Evolutionary conservation across 2,113 vertebrate genomes (phyloP), one percentile per base, ranked within the genome.

Genomic region (Poecilia latipinna): DNA sequence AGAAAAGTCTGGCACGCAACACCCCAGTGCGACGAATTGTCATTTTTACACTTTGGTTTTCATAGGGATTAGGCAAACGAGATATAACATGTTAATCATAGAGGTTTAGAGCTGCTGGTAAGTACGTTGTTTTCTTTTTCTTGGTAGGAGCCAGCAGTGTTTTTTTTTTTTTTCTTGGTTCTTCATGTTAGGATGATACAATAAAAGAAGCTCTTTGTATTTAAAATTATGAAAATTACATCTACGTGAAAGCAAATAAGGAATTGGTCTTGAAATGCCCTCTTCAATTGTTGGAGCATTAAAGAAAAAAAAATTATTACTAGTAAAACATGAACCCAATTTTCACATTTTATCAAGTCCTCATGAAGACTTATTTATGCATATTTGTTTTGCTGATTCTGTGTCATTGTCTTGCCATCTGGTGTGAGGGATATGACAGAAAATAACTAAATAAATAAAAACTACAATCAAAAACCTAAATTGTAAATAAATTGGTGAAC

Each of bases 41-140:
- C 29, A 48, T 71, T 61, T 35, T 6, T 26, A 76, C 64, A 67
- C 31, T 70, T 70, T 54, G 48, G 22, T 70, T 80, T 73, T 64
- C 61, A 57, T 24, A 17, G 17, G 32, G 44, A 72, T 72, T 68
- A 77, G 42, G 68, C 33, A 68, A 72, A 82, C 65, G 32, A 35
- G 64, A 76, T 57, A 28, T 44, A 72, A 72, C 65, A 32, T 68
- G 44, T 60, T 77, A 65, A 73, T 77, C 74, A 48, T 1, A 3
- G 65, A 61, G 44, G 32, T 73, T 77, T 62, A 75, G 54, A 80
- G 63, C 0, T 68, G 79, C 68, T 82, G 64, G 66, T 72, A 42
- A 42, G 64, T 39, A 73, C 42, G 17, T 64, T 73, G 13, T 65
- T 35, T 48, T 64, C 33, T 24, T 29, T 65, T 61, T 42, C 11